These are phyloP conservation scores for Gallinago jamesoni DNA, from an alignment of 2,113 vertebrate species.

Conservation along the genomic window DNA sequence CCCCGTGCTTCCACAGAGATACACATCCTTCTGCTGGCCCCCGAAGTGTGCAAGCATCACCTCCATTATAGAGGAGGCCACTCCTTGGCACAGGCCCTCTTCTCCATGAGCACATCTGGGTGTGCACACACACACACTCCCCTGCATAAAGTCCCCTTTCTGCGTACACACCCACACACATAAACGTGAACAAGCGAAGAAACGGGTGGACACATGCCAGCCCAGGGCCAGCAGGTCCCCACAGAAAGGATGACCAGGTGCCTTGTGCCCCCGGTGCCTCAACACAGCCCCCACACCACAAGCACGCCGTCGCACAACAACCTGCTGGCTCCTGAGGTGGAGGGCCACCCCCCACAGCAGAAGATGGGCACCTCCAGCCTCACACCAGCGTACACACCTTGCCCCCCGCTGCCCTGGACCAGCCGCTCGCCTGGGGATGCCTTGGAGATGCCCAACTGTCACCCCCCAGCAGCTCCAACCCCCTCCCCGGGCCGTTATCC, in stretches of 20 bases:
- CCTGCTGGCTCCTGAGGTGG: background rate
- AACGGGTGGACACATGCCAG: rapidly evolving
- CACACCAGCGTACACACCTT: rapidly evolving
- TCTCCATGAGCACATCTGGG: rapidly evolving
- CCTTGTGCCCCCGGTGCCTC: rapidly evolving
- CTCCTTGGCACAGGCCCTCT: rapidly evolving
- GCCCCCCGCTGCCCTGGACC: rapidly evolving
- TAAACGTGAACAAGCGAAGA: rapidly evolving
- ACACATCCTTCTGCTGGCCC: too few species aligned
- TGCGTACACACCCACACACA: rapidly evolving
- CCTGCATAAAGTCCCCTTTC: too few species aligned
- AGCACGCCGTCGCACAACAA: rapidly evolving
- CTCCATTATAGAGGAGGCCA: rapidly evolving
- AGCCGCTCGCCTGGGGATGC: rapidly evolving
- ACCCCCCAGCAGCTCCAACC: rapidly evolving
- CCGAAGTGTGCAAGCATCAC: rapidly evolving
- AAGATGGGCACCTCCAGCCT: background rate
- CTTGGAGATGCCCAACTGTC: rapidly evolving
- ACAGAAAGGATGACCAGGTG: rapidly evolving
- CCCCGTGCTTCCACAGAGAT: too few species aligned
- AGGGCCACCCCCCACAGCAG: background rate
- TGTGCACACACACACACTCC: rapidly evolving
- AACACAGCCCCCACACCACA: rapidly evolving
- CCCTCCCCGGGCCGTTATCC: rapidly evolving
- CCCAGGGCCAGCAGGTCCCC: too few species aligned